Evolutionary conservation across 2,113 vertebrate species (phyloP), one percentile per base, ranked within the genome.

Genomic region (Pseudorhombus dupliciocellatus): DNA sequence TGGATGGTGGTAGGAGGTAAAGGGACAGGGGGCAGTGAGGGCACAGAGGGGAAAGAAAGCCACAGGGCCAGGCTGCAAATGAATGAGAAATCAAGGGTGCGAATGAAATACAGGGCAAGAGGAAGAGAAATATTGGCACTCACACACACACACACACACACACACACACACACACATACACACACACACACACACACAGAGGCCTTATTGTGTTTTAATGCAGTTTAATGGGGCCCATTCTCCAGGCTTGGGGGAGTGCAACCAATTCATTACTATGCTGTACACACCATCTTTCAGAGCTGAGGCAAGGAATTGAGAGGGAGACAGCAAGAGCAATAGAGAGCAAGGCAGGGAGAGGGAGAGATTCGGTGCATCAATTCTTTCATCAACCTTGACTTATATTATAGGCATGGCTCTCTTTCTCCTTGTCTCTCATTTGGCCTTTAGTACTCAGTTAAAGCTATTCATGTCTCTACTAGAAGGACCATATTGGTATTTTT

Each of bases 161-260:
- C 63, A 26, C 75, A 46, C 62, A 79, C 58, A 42, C 53, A 50
- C 60, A 26, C 52, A 63, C 81, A 28, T 67, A 60, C 66, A 67
- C 50, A 25, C 64, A 60, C 79, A 63, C 55, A 76, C 72, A 61
- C 66, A 79, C 70, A 83, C 75, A 91, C 86, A 92, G 70, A 84
- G 83, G 80, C 79, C 80, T 90, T 91, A 87, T 92, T 90, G 89
- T 92, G 83, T 89, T 90, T 92, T 90, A 92, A 93, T 92, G 84
- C 90, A 89, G 85, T 92, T 90, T 92, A 92, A 90, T 91, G 85
- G 87, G 80, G 62, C 72, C 79, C 74, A 88, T 90, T 92, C 80
- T 89, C 70, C 53, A 59, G 80, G 59, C 86, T 80, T 83, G 73
- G 81, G 73, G 73, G 73, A 85, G 79, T 83, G 87, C 70, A 70